Conservation (phyloP, 1,140 invertebrate genomes). For the Anthonomus grandis region DNA sequence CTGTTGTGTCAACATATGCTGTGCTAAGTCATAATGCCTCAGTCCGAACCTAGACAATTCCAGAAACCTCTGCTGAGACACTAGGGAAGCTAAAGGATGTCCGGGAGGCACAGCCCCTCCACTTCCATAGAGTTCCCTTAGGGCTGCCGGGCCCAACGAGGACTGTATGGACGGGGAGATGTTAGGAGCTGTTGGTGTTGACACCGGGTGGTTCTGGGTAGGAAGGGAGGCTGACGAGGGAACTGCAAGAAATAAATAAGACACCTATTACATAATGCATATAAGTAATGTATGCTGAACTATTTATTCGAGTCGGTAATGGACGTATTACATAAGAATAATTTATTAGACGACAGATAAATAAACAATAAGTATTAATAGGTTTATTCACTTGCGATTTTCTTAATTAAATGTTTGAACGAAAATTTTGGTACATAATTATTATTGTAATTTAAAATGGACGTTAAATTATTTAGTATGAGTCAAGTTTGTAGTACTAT, state of each 20-base stretch:
- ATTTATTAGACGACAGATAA: no score
- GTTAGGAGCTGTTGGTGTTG: slow-evolving; percentile 26
- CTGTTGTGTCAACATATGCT: slow-evolving; percentile 84
- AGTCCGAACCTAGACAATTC: slow-evolving; percentile 80
- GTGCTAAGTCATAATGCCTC: slow-evolving; percentile 82
- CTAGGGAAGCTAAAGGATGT: slow-evolving; percentile 63
- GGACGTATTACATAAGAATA: no score
- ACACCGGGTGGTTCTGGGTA: slow-evolving; percentile 31
- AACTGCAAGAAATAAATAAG: slow-evolving; percentile 36
- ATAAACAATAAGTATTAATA: no score
- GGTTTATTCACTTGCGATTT: no score
- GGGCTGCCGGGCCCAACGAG: slow-evolving; percentile 37
- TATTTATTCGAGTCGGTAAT: no score
- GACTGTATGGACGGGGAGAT: slow-evolving; percentile 33
- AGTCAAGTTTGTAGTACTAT: no score
- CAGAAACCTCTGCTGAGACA: slow-evolving; percentile 70
- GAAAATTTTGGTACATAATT: no score
- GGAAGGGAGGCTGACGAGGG: slow-evolving; percentile 39
- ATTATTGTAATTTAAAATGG: no score
- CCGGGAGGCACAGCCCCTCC: slow-evolving; percentile 53
- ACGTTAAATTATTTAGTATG: no score
- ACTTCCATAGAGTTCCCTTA: slow-evolving; percentile 49
- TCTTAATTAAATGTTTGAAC: no score
- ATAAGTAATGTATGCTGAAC: no score
- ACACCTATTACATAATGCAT: no score